Evolutionary conservation across 2,113 vertebrate species (phyloP).

Genomic region (Cyprinodon brontotheroides): DNA sequence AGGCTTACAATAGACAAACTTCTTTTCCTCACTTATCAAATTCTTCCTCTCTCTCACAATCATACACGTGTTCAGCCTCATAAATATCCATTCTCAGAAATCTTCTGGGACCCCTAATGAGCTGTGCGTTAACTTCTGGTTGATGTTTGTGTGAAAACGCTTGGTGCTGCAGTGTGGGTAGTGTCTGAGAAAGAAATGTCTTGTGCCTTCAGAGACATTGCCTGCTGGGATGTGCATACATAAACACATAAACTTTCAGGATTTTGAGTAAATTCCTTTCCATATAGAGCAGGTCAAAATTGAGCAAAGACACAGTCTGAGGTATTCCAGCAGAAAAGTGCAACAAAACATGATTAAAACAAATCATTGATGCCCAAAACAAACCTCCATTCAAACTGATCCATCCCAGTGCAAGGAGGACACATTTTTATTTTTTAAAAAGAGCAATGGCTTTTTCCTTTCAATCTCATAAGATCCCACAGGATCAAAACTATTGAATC

Average conservation of each 20-base stretch:
- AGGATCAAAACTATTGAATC: background rate
- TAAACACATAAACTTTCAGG: slow-evolving; percentile 10
- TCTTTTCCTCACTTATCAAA: background rate
- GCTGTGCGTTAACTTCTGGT: slow-evolving; percentile 6
- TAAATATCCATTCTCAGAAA: slow-evolving; percentile 32
- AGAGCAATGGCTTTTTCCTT: slow-evolving; percentile 46
- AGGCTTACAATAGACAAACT: slow-evolving; percentile 5
- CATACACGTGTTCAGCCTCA: slow-evolving; percentile 6
- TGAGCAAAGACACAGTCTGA: slow-evolving; percentile 3
- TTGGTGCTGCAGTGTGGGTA: background rate
- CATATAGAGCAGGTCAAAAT: slow-evolving; percentile 1
- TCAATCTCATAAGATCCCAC: slow-evolving; percentile 26
- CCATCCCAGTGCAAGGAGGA: background rate
- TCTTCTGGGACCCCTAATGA: slow-evolving; percentile 32
- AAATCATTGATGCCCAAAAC: background rate
- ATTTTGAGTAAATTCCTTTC: slow-evolving; percentile 7
- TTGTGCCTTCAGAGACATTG: background rate
- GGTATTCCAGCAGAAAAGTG: slow-evolving; percentile 3
- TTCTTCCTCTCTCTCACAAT: background rate
- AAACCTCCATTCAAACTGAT: background rate
- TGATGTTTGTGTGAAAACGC: background rate
- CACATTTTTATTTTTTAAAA: slow-evolving; percentile 19
- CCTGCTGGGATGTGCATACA: background rate
- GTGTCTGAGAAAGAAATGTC: slow-evolving; percentile 19
- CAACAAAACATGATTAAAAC: background rate